Evolutionary conservation across 2,888 invertebrate species (phyloP), one percentile per base, ranked within the genome.

Genomic region (Bellardia pandia): DNA sequence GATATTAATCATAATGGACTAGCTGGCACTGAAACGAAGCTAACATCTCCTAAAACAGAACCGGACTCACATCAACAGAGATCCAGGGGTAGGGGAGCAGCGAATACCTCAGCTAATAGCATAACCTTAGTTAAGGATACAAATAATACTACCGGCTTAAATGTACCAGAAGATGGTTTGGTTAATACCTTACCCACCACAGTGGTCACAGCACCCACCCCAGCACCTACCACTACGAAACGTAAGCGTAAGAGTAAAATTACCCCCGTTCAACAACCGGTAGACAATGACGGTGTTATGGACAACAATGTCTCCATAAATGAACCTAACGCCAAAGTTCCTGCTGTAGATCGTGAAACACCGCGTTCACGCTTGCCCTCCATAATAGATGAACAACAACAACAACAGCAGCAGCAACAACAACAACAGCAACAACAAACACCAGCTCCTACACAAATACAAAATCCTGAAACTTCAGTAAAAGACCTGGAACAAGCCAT

Each of bases 401-500:
- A 80, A 30, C 88, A 84, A 11, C 88, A 88, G 9, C 82, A 84
- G 13, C 88, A 88, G 9, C 82, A 86, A 0, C 81, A 89, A 9
- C 79, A 82, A 13, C 82, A 78, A 13, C 87, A 84, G 13, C 88
- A 86, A 23, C 89, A 79, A 23, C 88, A 86, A 45, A 86, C 88
- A 48, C 66, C 87, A 37, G 42, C 62, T 69, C 53, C 87, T 58
- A 72, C 85, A 23, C 89, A 85, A 68, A 86, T 89, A 76, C 89
- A 90, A 72, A 91, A 93, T 91, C 83, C 92, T 78, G 91, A 94
- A 90, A 92, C 92, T 0, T 93, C 93, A 9, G 93, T 93, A 0
- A 98, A 98, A 93, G 98, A 98, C 91, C 94, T 99, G 90, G 98
- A 99, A 93, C 98, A 98, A 91, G 98, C 98, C 66, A 99, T 99